phyloP scores from a whole-genome alignment of 2,888 invertebrate species.

The Hypsopygia costalis region DNA sequence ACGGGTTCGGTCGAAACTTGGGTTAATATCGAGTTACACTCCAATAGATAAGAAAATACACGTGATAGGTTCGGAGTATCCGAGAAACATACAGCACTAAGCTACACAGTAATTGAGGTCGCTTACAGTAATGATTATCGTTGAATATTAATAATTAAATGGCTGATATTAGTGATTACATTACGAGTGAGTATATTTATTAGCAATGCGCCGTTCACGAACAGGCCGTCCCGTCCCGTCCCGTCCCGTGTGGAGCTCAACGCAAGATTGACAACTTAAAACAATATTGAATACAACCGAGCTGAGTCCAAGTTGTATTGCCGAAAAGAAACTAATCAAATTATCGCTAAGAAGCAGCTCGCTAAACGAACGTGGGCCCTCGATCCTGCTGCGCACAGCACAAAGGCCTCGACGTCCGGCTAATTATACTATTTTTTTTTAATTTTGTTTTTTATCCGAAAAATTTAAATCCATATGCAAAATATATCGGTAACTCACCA shows the following conservation, averaged over 20 bases:
- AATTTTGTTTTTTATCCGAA: neutral
- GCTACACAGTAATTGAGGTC: neutral
- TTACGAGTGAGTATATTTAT: neutral
- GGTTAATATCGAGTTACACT: conserved; percentile 1
- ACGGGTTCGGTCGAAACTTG: conserved; percentile 20
- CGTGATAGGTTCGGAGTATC: neutral
- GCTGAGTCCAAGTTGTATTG: no score
- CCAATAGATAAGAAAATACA: conserved; percentile 4
- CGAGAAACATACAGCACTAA: neutral
- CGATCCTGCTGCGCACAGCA: no score
- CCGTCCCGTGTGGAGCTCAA: no score
- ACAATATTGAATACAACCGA: no score
- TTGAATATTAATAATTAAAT: neutral
- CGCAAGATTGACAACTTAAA: no score
- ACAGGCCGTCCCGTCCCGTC: neutral
- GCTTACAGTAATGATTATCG: neutral
- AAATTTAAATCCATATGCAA: conserved; percentile 1
- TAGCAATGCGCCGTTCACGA: neutral
- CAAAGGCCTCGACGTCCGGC: no score
- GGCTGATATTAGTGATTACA: neutral
- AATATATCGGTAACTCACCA: neutral
- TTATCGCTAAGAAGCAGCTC: neutral
- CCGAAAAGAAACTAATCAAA: neutral
- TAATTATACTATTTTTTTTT: no score
- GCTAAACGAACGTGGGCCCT: no score